These are phyloP conservation scores for Carettochelys insculpta DNA, from an alignment of 2,113 vertebrate species.

Conservation along the genomic window DNA sequence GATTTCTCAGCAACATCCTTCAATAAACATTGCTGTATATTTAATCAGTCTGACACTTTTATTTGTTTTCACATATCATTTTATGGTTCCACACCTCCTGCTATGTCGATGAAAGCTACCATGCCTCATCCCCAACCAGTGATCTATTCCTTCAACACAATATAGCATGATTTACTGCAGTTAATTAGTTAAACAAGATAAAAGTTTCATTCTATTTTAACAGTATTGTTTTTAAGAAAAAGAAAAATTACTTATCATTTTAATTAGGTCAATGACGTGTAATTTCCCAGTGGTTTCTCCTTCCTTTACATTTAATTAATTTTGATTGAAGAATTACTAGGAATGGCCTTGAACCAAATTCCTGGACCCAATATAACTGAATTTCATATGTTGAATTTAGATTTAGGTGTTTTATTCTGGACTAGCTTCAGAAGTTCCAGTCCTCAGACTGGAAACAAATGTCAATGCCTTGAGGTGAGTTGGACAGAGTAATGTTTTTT, in stretches of 20 bases:
- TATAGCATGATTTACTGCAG: slow-evolving; percentile 29
- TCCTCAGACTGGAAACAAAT: neutral
- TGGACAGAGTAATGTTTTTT: neutral
- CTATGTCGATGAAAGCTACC: slow-evolving; percentile 5
- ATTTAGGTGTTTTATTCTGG: slow-evolving; percentile 13
- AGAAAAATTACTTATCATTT: slow-evolving; percentile 38
- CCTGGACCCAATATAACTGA: slow-evolving; percentile 34
- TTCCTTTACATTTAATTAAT: slow-evolving; percentile 62
- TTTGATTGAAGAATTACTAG: slow-evolving; percentile 58
- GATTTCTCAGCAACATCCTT: neutral
- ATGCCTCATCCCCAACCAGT: slow-evolving; percentile 20
- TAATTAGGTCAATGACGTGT: slow-evolving; percentile 50
- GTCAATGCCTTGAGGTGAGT: neutral
- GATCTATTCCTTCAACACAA: slow-evolving; percentile 34
- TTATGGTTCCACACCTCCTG: slow-evolving; percentile 27
- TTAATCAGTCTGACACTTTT: neutral
- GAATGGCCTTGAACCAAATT: slow-evolving; percentile 27
- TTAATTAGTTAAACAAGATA: slow-evolving; percentile 54
- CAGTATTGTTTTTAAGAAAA: neutral
- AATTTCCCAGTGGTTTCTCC: slow-evolving; percentile 54
- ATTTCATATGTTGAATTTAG: neutral
- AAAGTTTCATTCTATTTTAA: neutral
- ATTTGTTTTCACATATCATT: slow-evolving; percentile 11
- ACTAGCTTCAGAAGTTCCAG: neutral
- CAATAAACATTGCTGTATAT: slow-evolving; percentile 20